Base-by-base conservation (phyloP, 2,888 invertebrate genomes). In the Drosophila robusta region DNA sequence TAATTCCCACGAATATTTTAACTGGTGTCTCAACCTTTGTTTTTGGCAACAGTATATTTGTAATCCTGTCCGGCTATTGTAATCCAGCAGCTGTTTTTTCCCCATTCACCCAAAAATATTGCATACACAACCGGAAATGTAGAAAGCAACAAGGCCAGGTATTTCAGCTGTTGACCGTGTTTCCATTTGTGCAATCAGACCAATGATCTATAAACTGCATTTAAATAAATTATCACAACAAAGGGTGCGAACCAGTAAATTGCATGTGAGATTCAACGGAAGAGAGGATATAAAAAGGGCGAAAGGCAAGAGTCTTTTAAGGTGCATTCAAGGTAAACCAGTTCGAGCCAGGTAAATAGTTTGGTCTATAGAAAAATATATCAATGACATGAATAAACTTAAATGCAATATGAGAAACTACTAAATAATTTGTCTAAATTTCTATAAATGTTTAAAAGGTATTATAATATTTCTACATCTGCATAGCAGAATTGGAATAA, bases 221-320 rank as follows among this genome's bases (percentile, higher is more conserved):
- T 87, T 81, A 75, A 78, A 75, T 82, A 84, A 87, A 87, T 78
- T 62, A 69, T 64, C 67, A 70, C 78, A 87, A 67, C 69, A 70
- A 84, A 80, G 71, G 56, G 61, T 14, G 41, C 14, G 36, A 34
- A 8, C 5, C 6, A 41, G 36, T 32, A 62, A 56, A 54, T 34
- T 41, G 51, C 65, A 63, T 66, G 47, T 60, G 52, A 63, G 64
- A 54, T 45, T 18, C 14, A 47, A 11, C 54, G 45, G 26, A 41
- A 22, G 32, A 18, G 32, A 8, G 3, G n/a, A 32, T 4, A 57
- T 38, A 22, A 22, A 6, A 57, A 41, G 22, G 7, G 14, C 34
- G 38, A 50, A 39, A 9, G 7, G 7, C 9, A 32, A 42, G 18
- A 18, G 34, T 18, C 18, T 14, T 18, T 26, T 41, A 5, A 42